These are phyloP conservation scores for Struthio camelus DNA, from an alignment of 2,113 vertebrate species.

Conservation along the genomic window DNA sequence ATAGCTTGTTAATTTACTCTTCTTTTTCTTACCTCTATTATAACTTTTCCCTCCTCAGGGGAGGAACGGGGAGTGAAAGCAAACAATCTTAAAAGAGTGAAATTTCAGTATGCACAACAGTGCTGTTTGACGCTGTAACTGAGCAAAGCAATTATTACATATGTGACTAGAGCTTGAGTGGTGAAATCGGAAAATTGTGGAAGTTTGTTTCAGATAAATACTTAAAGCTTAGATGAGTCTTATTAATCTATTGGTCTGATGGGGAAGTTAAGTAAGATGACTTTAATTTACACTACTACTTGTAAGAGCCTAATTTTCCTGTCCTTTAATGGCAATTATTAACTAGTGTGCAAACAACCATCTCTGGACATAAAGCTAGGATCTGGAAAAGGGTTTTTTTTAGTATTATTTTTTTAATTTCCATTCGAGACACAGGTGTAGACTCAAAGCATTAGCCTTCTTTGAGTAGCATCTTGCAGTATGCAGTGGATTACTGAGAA, in stretches of 20 bases:
- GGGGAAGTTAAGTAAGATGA: neutral
- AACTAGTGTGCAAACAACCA: neutral
- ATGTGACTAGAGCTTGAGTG: too few species aligned
- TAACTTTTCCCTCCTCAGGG: conserved; percentile 65
- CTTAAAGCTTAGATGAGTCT: neutral
- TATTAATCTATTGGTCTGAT: neutral
- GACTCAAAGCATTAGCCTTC: neutral
- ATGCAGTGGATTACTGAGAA: neutral
- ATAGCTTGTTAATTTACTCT: neutral
- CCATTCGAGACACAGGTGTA: too few species aligned
- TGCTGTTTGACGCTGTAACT: neutral
- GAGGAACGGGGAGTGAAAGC: conserved; percentile 85
- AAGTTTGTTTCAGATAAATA: neutral
- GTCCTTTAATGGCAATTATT: neutral
- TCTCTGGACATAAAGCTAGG: too few species aligned
- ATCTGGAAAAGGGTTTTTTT: too few species aligned
- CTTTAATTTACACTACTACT: neutral
- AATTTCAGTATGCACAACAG: conserved; percentile 84
- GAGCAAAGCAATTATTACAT: too few species aligned
- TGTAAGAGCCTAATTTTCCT: neutral
- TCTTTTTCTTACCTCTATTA: neutral
- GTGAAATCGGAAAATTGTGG: too few species aligned
- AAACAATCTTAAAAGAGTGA: conserved; percentile 85
- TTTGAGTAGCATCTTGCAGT: neutral
- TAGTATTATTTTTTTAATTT: too few species aligned